phyloP scores from a whole-genome alignment of 2,888 invertebrate species.

The Eupithecia vulgata region DNA sequence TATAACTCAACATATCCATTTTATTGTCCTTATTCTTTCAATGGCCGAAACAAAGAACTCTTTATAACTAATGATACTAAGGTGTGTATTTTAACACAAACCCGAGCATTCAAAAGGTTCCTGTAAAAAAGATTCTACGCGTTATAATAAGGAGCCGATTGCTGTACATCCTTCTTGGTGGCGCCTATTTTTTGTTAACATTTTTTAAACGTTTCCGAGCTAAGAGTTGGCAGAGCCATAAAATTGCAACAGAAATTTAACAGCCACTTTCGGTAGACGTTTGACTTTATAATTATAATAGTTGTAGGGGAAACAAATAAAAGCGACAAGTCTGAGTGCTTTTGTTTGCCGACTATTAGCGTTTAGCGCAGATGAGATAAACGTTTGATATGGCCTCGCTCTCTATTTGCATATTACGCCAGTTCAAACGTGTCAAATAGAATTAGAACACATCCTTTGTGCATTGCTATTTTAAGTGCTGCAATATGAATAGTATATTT shows the following conservation, averaged over 20 bases:
- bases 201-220: slow-evolving; percentile 76
- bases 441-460: neutral
- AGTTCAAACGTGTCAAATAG: neutral
- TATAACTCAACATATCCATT: slow-evolving; percentile 68
- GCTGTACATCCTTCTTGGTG: slow-evolving; percentile 68
- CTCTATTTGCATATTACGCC: neutral
- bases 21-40: slow-evolving; percentile 79
- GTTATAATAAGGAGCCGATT: slow-evolving; percentile 71
- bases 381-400: neutral
- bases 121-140: slow-evolving; percentile 77
- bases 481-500: neutral
- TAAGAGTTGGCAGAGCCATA: slow-evolving; percentile 74
- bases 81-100: slow-evolving; percentile 84
- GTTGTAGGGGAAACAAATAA: slow-evolving; percentile 31
- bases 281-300: slow-evolving; percentile 62
- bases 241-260: slow-evolving; percentile 79
- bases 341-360: slow-evolving; percentile 9
- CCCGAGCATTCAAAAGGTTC: slow-evolving; percentile 70
- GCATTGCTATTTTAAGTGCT: neutral
- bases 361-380: neutral
- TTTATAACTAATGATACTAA: slow-evolving; percentile 83
- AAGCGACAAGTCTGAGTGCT: neutral
- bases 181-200: slow-evolving; percentile 81
- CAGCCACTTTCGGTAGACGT: slow-evolving; percentile 70
- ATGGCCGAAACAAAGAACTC: slow-evolving; percentile 79